Percentiles rank a stretch among this genome's conserved stretches.
phyloP scores from a whole-genome alignment of 1,140 invertebrate species.

The Bacillus rossius region DNA sequence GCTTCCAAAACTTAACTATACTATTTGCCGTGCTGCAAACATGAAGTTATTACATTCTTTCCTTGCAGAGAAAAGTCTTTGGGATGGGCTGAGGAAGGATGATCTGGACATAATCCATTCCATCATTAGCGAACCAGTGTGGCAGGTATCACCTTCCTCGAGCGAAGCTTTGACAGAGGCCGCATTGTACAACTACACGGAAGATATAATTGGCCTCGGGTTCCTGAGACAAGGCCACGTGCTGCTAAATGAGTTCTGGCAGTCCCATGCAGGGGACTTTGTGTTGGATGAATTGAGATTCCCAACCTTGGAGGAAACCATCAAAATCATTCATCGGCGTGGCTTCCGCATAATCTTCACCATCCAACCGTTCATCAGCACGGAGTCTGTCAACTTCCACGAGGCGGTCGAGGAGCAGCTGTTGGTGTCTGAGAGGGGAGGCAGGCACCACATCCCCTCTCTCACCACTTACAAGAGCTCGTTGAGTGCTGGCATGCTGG shows the following conservation, averaged over 20 bases:
- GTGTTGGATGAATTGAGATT: constrained; percentile 65
- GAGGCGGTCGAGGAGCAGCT: constrained; percentile 65
- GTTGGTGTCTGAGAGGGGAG: constrained; percentile 63
- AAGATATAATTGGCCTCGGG: constrained; percentile 67
- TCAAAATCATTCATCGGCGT: constrained; percentile 72
- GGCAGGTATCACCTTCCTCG: constrained; percentile 66
- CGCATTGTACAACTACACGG: constrained; percentile 73
- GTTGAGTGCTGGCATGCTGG: constrained; percentile 71
- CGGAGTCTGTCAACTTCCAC: constrained; percentile 72
- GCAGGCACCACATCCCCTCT: constrained; percentile 65
- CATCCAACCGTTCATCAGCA: constrained; percentile 81
- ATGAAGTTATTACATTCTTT: constrained; percentile 68
- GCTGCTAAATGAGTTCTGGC: constrained; percentile 79
- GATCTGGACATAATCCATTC: constrained; percentile 68
- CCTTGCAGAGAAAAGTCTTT: constrained; percentile 66
- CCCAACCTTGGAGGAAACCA: constrained; percentile 66
- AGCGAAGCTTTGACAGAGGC: constrained; percentile 57
- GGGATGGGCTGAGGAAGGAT: constrained; percentile 72
- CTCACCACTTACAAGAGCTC: constrained; percentile 69
- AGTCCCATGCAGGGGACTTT: constrained; percentile 72
- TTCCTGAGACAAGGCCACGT: constrained; percentile 75
- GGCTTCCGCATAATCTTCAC: constrained; percentile 81
- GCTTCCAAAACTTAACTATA: constrained; percentile 69
- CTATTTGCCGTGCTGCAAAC: constrained; percentile 74
- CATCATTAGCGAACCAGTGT: constrained; percentile 72